A percentile compares a stretch with the other conserved stretches of the same genome.
Evolutionary conservation across 2,888 invertebrate genomes (phyloP).

Genomic region (Eledona agricola): DNA sequence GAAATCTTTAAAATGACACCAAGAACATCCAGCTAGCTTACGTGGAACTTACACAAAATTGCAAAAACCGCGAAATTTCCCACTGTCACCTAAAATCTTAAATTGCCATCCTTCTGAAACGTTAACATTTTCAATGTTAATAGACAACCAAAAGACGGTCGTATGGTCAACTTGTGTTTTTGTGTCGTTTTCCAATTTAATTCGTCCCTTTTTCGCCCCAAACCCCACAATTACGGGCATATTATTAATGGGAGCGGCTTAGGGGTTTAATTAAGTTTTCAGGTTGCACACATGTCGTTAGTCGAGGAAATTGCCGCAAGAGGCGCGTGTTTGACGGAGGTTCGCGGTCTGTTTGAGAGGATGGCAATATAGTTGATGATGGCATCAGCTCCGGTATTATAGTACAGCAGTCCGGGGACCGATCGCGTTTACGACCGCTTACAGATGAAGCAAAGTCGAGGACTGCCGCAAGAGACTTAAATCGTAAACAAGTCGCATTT

Average conservation of each 20-base stretch:
- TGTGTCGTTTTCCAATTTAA: no score
- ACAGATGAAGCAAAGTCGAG: slow-evolving; percentile 54
- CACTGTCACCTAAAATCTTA: no score
- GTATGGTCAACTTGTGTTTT: no score
- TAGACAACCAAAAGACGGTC: no score
- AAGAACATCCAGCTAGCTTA: no score
- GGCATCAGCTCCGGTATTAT: slow-evolving; percentile 60
- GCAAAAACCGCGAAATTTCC: no score
- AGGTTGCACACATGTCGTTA: slow-evolving; percentile 55
- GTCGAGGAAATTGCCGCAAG: slow-evolving; percentile 48
- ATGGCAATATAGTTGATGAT: slow-evolving; percentile 63
- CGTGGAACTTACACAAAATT: no score
- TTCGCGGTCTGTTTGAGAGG: slow-evolving; percentile 61
- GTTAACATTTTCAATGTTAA: no score
- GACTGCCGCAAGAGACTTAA: slow-evolving; percentile 39
- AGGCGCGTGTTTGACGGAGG: slow-evolving; percentile 51
- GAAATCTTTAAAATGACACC: no score
- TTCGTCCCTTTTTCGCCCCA: no score
- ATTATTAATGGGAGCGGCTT: slow-evolving; percentile 36
- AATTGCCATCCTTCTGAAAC: no score
- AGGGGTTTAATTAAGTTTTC: slow-evolving; percentile 54
- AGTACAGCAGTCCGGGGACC: slow-evolving; percentile 62
- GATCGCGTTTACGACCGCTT: slow-evolving; percentile 59
- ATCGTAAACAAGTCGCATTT: slow-evolving; percentile 29
- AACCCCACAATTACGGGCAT: no score